Evolutionary conservation across 1,140 invertebrate genomes (phyloP).

Genomic region (Aphidius gifuensis): DNA sequence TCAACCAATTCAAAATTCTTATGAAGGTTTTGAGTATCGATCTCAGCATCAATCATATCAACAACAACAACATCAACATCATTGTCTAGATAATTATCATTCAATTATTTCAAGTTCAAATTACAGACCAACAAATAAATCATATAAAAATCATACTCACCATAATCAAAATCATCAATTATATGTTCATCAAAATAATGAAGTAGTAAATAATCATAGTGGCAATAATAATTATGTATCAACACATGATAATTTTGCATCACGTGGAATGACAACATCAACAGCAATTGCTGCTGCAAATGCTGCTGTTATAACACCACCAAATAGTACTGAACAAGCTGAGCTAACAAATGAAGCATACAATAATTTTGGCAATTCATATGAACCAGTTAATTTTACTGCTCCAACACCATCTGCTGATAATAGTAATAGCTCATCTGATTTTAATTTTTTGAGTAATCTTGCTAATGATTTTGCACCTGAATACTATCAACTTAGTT

Average conservation of each 20-base stretch:
- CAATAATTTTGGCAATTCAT: slow-evolving; percentile 68
- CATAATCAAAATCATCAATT: slow-evolving; percentile 43
- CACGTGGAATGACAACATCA: slow-evolving; percentile 55
- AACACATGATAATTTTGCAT: slow-evolving; percentile 53
- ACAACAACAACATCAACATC: slow-evolving; percentile 30
- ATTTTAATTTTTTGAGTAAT: slow-evolving; percentile 88
- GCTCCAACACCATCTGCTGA: slow-evolving; percentile 61
- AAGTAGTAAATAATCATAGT: slow-evolving; percentile 52
- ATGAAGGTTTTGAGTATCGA: slow-evolving; percentile 43
- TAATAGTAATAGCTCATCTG: slow-evolving; percentile 84
- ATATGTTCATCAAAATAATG: slow-evolving; percentile 54
- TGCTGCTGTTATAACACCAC: slow-evolving; percentile 60
- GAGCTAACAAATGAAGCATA: slow-evolving; percentile 62
- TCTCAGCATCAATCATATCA: slow-evolving; percentile 36
- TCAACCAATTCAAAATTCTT: slow-evolving; percentile 43
- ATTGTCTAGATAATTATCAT: slow-evolving; percentile 42
- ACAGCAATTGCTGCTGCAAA: slow-evolving; percentile 58
- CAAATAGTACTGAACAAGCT: slow-evolving; percentile 56
- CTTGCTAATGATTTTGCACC: slow-evolving; percentile 87
- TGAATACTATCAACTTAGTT: slow-evolving; percentile 81
- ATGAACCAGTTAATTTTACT: slow-evolving; percentile 57
- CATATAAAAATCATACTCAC: slow-evolving; percentile 49
- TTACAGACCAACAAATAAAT: slow-evolving; percentile 40
- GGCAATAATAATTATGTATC: slow-evolving; percentile 52
- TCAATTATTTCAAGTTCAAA: slow-evolving; percentile 34